These are phyloP conservation scores for Nudaria mundana DNA, from an alignment of 2,888 invertebrate genomes.

Conservation along the genomic window DNA sequence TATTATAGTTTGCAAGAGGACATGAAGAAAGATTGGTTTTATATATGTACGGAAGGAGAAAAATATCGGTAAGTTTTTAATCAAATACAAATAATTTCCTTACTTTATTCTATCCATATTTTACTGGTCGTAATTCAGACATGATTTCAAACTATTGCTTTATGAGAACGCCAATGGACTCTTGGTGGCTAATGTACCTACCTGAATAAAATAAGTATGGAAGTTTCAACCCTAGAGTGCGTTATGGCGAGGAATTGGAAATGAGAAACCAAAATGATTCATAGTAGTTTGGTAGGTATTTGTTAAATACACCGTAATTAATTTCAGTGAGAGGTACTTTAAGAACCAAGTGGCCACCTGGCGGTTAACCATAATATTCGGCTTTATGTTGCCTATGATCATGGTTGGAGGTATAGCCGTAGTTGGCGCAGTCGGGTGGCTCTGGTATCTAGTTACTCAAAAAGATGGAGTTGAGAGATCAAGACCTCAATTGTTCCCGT, in stretches of 20 bases:
- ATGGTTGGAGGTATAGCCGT: conserved; percentile 31
- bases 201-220: too few relatives aligned
- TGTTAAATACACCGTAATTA: too few relatives aligned
- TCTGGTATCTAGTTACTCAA: conserved; percentile 34
- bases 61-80: conserved; percentile 7
- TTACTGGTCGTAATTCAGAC: too few relatives aligned
- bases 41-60: conserved; percentile 35
- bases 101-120: too few relatives aligned
- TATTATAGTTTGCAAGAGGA: conserved; percentile 40
- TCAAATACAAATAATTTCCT: too few relatives aligned
- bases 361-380: conserved; percentile 41
- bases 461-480: conserved; percentile 27
- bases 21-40: conserved; percentile 48
- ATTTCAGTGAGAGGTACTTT: conserved; percentile 48
- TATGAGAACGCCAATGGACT: too few relatives aligned
- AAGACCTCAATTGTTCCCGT: conserved; percentile 51
- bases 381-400: conserved; percentile 29
- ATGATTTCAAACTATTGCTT: too few relatives aligned
- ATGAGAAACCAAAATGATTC: too few relatives aligned
- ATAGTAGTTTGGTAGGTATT: too few relatives aligned
- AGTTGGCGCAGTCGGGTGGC: conserved; percentile 27
- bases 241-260: too few relatives aligned
- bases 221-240: too few relatives aligned
- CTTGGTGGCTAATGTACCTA: too few relatives aligned
- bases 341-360: conserved; percentile 47